A percentile compares a stretch with the other conserved stretches of the same genome.
These are phyloP conservation scores for Trichonephila inaurata DNA, from an alignment of 1,140 invertebrate genomes.

Conservation along the genomic window DNA sequence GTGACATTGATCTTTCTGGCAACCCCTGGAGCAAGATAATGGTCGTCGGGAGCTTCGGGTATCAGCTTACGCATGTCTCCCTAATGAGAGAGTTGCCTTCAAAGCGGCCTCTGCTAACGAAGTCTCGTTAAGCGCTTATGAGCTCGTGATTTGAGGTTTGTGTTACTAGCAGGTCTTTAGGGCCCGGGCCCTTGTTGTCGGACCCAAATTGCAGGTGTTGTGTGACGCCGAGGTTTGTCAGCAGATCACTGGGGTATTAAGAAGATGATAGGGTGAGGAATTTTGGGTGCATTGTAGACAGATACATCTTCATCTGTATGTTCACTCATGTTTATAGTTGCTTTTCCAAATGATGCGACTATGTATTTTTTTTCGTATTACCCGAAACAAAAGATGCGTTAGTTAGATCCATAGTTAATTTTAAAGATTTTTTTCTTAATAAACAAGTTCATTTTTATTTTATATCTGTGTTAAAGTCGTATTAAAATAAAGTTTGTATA, in stretches of 20 bases:
- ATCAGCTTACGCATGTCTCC: slow-evolving; percentile 71
- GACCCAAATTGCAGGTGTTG: slow-evolving; percentile 61
- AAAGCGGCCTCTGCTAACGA: slow-evolving; percentile 61
- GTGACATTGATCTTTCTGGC: slow-evolving; percentile 45
- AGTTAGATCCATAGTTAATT: too few species aligned
- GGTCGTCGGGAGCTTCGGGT: slow-evolving; percentile 16
- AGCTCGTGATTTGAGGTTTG: slow-evolving; percentile 68
- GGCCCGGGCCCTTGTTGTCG: slow-evolving; percentile 13
- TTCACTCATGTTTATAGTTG: too few species aligned
- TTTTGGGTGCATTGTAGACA: background rate
- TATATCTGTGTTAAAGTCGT: too few species aligned
- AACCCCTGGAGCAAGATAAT: slow-evolving; percentile 50
- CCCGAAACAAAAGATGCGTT: too few species aligned
- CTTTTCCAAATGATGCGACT: too few species aligned
- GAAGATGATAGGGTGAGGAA: slow-evolving; percentile 27
- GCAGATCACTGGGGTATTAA: slow-evolving; percentile 40
- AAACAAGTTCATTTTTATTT: too few species aligned
- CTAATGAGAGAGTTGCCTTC: slow-evolving; percentile 72
- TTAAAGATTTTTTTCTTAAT: too few species aligned
- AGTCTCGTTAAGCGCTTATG: slow-evolving; percentile 59
- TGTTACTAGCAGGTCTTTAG: slow-evolving; percentile 73
- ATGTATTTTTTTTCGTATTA: too few species aligned
- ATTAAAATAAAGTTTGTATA: too few species aligned
- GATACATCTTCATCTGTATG: too few species aligned
- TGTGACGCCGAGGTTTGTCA: slow-evolving; percentile 58